Evolutionary conservation across 2,888 invertebrate genomes (phyloP), one percentile per base, ranked within the genome.

Genomic region (Thymelicus lineola): DNA sequence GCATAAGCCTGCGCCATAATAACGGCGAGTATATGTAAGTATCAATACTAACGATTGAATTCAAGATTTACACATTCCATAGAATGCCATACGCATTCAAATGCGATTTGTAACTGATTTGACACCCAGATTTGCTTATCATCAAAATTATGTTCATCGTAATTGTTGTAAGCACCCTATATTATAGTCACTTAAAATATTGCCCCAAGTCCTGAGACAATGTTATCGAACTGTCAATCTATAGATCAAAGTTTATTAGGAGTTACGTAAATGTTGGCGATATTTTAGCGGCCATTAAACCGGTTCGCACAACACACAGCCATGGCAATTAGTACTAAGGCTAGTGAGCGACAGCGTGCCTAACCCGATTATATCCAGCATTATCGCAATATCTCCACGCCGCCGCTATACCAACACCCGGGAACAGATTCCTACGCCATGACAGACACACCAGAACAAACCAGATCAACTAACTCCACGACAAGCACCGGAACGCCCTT

Each of bases 281-380:
- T 88, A 88, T 85, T 88, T 88, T 84, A 87, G 83, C 82, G 77
- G 80, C 82, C 83, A 87, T 86, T 76, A 85, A 86, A 85, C 83
- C 86, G 84, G 85, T 82, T 80, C 81, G 83, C 84, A 82, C 86
- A 86, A 86, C 86, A 87, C 83, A 88, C 84, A 86, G 82, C 84
- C 85, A 82, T 82, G 81, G 87, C 89, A 90, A 91, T 92, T 90
- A 91, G 89, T 86, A 86, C 86, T 86, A 86, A 86, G 86, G 81
- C 83, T 82, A 75, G 83, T 90, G 89, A 92, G 86, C 87, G 90
- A 91, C 89, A 88, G 88, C 89, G 88, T 87, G 84, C 84, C 86
- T 88, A 89, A 92, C 86, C 84, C 85, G 89, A 90, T 92, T 91
- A 91, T 84, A 82, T 80, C 82, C 81, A 82, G 86, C 83, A 85